phyloP scores from a whole-genome alignment of 2,888 invertebrate genomes.

The Eupithecia pulchellata region DNA sequence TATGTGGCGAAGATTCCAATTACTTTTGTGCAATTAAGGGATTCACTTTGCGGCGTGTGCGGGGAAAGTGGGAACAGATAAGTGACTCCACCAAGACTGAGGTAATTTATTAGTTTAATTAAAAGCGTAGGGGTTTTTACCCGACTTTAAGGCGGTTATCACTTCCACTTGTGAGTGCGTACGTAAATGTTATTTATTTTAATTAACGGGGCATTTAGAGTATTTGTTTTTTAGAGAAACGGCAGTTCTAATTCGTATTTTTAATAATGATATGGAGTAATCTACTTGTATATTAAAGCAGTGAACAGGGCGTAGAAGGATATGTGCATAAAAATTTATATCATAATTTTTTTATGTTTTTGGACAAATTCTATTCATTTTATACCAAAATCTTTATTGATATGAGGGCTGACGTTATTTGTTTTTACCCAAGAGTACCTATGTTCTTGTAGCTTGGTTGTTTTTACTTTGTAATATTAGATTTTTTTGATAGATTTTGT shows the following conservation, averaged over 20 bases:
- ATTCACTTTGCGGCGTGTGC: conserved; percentile 58
- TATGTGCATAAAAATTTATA: too few species aligned
- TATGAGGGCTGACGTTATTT: background rate
- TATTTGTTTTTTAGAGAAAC: too few species aligned
- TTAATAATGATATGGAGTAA: too few species aligned
- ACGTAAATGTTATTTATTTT: background rate
- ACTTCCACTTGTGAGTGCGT: background rate
- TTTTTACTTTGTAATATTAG: background rate
- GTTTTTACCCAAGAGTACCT: background rate
- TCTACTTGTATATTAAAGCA: too few species aligned
- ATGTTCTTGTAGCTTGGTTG: background rate
- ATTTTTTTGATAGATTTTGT: too few species aligned
- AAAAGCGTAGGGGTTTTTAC: conserved; percentile 52
- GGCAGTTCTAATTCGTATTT: too few species aligned
- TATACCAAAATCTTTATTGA: background rate
- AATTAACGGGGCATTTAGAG: too few species aligned
- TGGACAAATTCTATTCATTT: too few species aligned
- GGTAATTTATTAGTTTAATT: conserved; percentile 66
- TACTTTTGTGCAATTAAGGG: conserved; percentile 68
- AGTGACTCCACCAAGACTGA: conserved; percentile 53
- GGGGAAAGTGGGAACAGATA: conserved; percentile 55
- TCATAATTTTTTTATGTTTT: too few species aligned
- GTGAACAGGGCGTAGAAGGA: too few species aligned
- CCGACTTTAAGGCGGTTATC: background rate
- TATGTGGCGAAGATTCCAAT: conserved; percentile 64